Evolutionary conservation across 2,888 invertebrate genomes (phyloP).

Genomic region (Monoplex corrugatus): DNA sequence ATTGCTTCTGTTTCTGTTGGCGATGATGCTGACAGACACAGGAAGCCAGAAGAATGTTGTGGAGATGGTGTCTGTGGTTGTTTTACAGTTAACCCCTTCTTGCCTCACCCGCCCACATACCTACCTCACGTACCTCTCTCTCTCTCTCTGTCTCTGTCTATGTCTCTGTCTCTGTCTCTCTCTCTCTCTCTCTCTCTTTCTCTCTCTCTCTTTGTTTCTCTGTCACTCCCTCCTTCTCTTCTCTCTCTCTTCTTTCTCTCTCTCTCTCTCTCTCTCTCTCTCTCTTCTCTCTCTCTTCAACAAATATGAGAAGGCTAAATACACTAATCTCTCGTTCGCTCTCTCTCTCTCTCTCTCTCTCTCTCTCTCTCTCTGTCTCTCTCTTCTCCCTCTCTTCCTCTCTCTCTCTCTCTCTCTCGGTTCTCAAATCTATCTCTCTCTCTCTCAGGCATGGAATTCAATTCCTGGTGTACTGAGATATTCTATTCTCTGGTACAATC

Average conservation of each 20-base stretch:
- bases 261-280: background rate
- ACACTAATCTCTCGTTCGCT: background rate
- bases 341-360: background rate
- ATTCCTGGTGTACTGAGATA: no score
- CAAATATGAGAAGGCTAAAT: no score
- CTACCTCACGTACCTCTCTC: no score
- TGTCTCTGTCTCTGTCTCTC: background rate
- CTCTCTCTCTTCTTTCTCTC: background rate
- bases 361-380: background rate
- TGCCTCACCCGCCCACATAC: no score
- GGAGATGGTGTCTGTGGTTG: no score
- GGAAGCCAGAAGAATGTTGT: no score
- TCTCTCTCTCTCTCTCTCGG: background rate
- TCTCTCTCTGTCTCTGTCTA: background rate
- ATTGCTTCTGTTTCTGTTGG: no score
- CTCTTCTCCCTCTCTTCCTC: background rate
- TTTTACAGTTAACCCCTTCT: no score
- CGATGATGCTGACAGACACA: no score
- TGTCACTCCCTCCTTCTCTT: background rate
- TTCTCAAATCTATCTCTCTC: no score
- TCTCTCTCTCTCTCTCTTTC: background rate
- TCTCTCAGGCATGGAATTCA: no score
- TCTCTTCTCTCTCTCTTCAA: background rate
- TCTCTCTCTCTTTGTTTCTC: background rate
- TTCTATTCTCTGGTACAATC: no score